A percentile compares a stretch with the other conserved stretches of the same genome.
These are phyloP conservation scores for Resseliella maxima DNA, from an alignment of 2,888 invertebrate species.

Conservation along the genomic window DNA sequence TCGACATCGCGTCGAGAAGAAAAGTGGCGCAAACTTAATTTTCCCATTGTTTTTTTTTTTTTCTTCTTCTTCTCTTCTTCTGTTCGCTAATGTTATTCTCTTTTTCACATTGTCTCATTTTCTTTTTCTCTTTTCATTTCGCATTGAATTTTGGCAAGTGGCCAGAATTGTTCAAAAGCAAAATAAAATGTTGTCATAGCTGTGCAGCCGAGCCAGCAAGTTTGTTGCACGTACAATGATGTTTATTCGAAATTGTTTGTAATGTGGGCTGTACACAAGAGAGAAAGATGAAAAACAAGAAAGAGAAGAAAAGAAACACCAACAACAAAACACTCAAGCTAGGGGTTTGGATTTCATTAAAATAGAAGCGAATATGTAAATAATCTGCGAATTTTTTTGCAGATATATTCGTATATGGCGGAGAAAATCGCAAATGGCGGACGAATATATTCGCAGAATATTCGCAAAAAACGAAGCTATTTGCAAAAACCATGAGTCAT, in stretches of 20 bases:
- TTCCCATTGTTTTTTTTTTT: neutral
- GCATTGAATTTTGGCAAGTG: neutral
- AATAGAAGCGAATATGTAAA: too few relatives aligned
- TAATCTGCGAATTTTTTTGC: too few relatives aligned
- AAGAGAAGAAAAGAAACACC: too few relatives aligned
- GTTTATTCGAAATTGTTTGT: neutral
- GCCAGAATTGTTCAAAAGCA: conserved; percentile 26
- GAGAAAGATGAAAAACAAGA: neutral
- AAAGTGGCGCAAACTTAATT: neutral
- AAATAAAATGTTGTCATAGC: conserved; percentile 11
- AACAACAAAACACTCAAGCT: neutral
- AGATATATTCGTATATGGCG: too few relatives aligned
- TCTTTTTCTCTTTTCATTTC: neutral
- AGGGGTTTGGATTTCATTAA: too few relatives aligned
- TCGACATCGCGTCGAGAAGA: neutral
- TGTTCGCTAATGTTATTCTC: neutral
- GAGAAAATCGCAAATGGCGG: too few relatives aligned
- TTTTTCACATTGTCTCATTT: neutral
- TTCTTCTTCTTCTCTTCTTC: neutral
- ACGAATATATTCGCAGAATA: too few relatives aligned
- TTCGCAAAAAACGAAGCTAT: too few relatives aligned
- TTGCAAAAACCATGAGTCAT: too few relatives aligned
- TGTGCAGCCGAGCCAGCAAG: neutral
- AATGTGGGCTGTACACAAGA: too few relatives aligned
- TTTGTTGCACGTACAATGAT: too few relatives aligned